Base-by-base conservation (phyloP, 2,888 invertebrate species). In the Biston stratarius region DNA sequence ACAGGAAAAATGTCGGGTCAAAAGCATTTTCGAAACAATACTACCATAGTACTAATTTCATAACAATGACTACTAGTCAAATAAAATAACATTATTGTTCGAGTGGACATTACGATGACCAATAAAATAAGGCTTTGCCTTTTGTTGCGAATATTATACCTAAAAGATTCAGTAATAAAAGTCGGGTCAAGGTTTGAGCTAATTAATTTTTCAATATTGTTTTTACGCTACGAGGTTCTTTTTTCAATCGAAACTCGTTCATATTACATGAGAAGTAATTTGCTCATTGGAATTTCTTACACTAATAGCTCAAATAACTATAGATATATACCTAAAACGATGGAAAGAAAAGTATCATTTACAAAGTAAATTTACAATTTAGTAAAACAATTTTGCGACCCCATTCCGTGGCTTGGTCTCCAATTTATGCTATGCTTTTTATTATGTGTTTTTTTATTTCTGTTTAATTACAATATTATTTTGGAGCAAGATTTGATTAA, bases 21-120 rank as follows among this genome's bases (percentile, higher is more conserved):
- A 47, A 61, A 49, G 56, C 47, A 64, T 65, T 62, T 69, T 62
- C 57, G 48, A 61, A 67, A 63, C 65, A 66, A 64, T 61, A 67
- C 66, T 34, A 64, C 62, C 67, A 56, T 45, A 38, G 65, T 64
- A 67, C 72, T 71, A 60, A 72, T 74, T 72, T 70, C 66, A 61
- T 58, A 55, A 67, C 70, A 64, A 62, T 66, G 64, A 63, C 62
- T 67, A 63, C 68, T 67, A 74, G 64, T 75, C 73, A 74, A 70
- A 74, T 73, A 72, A 75, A 77, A 79, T 73, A 74, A 77, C 71
- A 75, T 75, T 73, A 62, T 47, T 65, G 69, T 61, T 65, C 65
- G 67, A 72, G 60, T 73, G 67, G 69, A 73, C 72, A 69, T 70
- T 56, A 72, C 62, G 68, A 72, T 67, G 71, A 67, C 61, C 59